phyloP scores from a whole-genome alignment of 2,113 vertebrate species.

The Perccottus glenii region DNA sequence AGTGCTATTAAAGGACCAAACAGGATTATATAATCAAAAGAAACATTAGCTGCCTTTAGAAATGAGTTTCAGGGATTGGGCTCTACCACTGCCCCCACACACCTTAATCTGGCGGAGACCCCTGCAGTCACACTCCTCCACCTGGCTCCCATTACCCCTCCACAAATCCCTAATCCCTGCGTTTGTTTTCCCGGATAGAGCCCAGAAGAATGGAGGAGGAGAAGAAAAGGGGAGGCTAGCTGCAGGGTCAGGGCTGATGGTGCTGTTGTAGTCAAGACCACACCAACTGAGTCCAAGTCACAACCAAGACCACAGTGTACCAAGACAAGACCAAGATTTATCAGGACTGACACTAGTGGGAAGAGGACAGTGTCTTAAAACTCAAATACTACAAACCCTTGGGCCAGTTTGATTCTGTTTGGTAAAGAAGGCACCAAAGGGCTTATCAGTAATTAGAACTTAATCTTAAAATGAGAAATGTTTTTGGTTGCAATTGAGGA shows the following conservation, averaged over 20 bases:
- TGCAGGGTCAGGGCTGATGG: slow-evolving; percentile 47
- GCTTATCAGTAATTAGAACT: no score
- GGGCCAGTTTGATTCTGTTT: no score
- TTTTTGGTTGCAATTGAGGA: no score
- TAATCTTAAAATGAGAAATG: no score
- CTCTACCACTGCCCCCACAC: slow-evolving; percentile 11
- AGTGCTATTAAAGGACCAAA: slow-evolving; percentile 69
- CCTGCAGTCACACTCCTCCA: slow-evolving; percentile 76
- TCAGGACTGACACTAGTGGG: slow-evolving; percentile 12
- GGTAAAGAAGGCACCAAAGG: no score
- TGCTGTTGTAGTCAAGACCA: not conserved
- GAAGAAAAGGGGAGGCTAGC: slow-evolving; percentile 55
- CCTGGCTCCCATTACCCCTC: slow-evolving; percentile 77
- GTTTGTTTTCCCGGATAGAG: slow-evolving; percentile 80
- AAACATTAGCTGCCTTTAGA: slow-evolving; percentile 76
- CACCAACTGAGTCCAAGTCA: not conserved
- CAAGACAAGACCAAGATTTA: slow-evolving; percentile 32
- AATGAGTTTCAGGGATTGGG: slow-evolving; percentile 72
- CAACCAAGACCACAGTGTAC: not conserved
- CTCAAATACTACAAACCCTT: no score
- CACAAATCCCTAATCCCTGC: slow-evolving; percentile 77
- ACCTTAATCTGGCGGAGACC: slow-evolving; percentile 73
- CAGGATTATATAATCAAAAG: slow-evolving; percentile 78
- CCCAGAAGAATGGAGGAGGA: slow-evolving; percentile 37
- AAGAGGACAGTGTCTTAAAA: no score